phyloP scores from a whole-genome alignment of 2,113 vertebrate genomes.

The Thomomys bottae region DNA sequence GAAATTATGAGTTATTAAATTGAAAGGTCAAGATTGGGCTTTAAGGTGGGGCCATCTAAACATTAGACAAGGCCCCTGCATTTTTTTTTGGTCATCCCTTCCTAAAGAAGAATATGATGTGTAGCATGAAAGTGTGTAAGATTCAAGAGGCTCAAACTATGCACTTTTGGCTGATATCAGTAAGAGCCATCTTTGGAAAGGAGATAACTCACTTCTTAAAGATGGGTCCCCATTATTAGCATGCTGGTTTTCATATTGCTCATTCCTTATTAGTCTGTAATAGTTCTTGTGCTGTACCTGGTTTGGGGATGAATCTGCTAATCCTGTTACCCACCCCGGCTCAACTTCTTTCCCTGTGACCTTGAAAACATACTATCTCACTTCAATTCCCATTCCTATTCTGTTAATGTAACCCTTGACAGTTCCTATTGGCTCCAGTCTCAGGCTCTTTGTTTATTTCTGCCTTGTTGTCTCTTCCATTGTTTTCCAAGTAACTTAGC shows the following conservation, averaged over 20 bases:
- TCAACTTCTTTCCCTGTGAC: neutral
- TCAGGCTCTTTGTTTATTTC: neutral
- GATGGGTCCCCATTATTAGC: neutral
- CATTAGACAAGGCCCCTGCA: neutral
- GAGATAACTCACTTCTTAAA: neutral
- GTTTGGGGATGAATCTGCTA: too few species aligned
- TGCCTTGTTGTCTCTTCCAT: neutral
- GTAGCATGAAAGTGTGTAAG: neutral
- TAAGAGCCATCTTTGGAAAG: neutral
- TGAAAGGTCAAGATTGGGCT: neutral
- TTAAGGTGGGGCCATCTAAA: neutral
- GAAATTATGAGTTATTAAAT: neutral
- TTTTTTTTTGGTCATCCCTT: neutral
- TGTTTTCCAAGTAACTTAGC: neutral
- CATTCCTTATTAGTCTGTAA: neutral
- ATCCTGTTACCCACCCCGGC: too few species aligned
- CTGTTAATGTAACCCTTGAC: neutral
- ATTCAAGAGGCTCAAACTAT: neutral
- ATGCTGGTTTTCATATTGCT: neutral
- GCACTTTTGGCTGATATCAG: neutral
- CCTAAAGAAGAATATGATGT: neutral
- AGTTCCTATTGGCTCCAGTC: neutral
- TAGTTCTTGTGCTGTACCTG: neutral
- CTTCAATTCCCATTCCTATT: too few species aligned
- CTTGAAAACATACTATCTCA: fast-evolving